These are phyloP conservation scores for Chironomus striatipennis DNA, from an alignment of 1,140 invertebrate genomes.

Conservation along the genomic window DNA sequence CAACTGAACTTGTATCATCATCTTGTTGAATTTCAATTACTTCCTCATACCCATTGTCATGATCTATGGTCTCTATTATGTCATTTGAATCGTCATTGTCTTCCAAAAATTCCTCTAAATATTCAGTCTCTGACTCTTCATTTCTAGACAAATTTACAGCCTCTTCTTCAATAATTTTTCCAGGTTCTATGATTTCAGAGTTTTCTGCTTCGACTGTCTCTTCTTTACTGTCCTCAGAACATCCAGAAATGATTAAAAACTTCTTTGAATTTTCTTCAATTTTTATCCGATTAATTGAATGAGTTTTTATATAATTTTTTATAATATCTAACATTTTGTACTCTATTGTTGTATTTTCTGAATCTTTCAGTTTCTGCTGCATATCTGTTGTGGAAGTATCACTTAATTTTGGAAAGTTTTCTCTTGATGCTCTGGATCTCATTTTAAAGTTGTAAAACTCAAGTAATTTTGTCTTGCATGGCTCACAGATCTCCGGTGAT, in stretches of 20 bases:
- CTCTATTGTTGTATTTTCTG: background rate
- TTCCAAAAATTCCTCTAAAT: background rate
- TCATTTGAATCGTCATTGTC: background rate
- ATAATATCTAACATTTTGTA: background rate
- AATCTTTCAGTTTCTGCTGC: background rate
- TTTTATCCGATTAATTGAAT: background rate
- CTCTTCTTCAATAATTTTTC: background rate
- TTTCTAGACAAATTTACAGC: background rate
- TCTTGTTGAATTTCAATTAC: background rate
- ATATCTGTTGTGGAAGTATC: background rate
- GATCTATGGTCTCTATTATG: too few species aligned
- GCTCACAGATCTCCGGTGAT: background rate
- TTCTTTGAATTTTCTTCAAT: background rate
- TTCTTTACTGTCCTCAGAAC: background rate
- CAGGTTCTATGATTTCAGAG: background rate
- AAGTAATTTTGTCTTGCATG: background rate
- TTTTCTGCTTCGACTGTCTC: background rate
- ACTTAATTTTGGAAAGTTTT: background rate
- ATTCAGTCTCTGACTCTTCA: background rate
- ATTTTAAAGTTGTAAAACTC: background rate
- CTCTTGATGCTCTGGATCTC: background rate
- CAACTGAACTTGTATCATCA: background rate
- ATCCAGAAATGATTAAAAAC: background rate
- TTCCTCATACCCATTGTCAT: background rate
- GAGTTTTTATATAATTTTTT: background rate